Percentiles rank a stretch among this genome's conserved stretches.
These are phyloP conservation scores for Pseudomyrmex gracilis DNA, from an alignment of 1,140 invertebrate species.

Conservation along the genomic window DNA sequence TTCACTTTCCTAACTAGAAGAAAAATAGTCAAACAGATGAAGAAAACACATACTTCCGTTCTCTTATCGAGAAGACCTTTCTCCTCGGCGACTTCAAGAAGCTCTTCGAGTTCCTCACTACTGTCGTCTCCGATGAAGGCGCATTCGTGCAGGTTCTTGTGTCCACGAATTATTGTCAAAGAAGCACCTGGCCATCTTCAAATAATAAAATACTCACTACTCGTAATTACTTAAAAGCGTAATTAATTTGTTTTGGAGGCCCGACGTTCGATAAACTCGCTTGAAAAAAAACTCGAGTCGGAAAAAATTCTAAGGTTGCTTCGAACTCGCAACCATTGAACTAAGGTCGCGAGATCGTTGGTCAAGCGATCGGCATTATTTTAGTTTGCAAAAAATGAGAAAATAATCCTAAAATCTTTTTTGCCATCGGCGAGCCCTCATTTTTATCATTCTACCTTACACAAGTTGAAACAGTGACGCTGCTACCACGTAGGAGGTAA, in stretches of 20 bases:
- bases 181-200: constrained; percentile 91
- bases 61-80: constrained; percentile 67
- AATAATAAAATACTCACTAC: not conserved
- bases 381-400: too few species aligned
- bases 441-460: constrained; percentile 86
- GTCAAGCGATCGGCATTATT: too few species aligned
- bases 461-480: constrained; percentile 91
- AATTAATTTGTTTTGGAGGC: too few species aligned
- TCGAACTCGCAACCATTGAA: too few species aligned
- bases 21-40: constrained; percentile 1
- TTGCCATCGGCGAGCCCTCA: not conserved
- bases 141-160: constrained; percentile 91
- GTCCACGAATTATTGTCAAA: constrained; percentile 90
- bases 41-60: constrained; percentile 46
- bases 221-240: too few species aligned
- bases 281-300: too few species aligned
- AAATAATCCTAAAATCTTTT: too few species aligned
- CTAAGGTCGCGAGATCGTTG: too few species aligned
- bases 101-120: constrained; percentile 90
- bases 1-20: not conserved
- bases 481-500: constrained; percentile 91
- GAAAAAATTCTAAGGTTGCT: too few species aligned
- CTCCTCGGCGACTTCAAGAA: constrained; percentile 84
- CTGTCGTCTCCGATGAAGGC: constrained; percentile 93
- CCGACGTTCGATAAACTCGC: too few species aligned